Base-by-base conservation (phyloP, 2,113 vertebrate genomes). In the Sitta europaea region DNA sequence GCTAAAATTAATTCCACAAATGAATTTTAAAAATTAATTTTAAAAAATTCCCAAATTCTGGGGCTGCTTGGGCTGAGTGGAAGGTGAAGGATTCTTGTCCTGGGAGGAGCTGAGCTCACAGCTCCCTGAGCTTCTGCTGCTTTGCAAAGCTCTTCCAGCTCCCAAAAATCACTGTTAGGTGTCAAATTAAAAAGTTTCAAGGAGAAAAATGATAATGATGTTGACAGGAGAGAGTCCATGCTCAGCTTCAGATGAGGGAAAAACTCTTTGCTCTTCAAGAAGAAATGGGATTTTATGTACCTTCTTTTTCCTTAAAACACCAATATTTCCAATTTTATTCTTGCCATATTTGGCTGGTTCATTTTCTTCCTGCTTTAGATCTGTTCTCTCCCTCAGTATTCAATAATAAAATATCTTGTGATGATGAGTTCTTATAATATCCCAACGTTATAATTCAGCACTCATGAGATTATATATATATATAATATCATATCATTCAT, bases 381-480 rank as follows among this genome's bases (percentile, higher is more conserved):
- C 29, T 33, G 15, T 6, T 28, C 3, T 55, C 14, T 68, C 54
- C 66, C 29, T 65, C 58, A 62, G 6, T 36, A n/a, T 9, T 47
- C 27, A 51, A 19, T 33, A 51, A 29, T 17, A 6, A 0, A 12
- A 67, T 2, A 0, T 24, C 7, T n/a, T 22, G 7, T 1, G 43
- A 13, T 9, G 35, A 27, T 23, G 47, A 61, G 48, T 90, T 68
- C 25, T 61, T 50, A 10, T 7, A 47, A 66, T 36, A 47, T 18
- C 27, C 22, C 15, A 21, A 28, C 8, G 14, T 29, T 33, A 8
- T n/a, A 35, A 54, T 14, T 86, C 43, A 70, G 18, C 33, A n/a
- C n/a, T n/a, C n/a, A n/a, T n/a, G n/a, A n/a, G n/a, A n/a, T n/a
- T n/a, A n/a, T n/a, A n/a, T n/a, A n/a, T n/a, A n/a, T n/a, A n/a